These are phyloP conservation scores for Dolichallabes microphthalmus DNA, from an alignment of 2,113 vertebrate species.

Conservation along the genomic window DNA sequence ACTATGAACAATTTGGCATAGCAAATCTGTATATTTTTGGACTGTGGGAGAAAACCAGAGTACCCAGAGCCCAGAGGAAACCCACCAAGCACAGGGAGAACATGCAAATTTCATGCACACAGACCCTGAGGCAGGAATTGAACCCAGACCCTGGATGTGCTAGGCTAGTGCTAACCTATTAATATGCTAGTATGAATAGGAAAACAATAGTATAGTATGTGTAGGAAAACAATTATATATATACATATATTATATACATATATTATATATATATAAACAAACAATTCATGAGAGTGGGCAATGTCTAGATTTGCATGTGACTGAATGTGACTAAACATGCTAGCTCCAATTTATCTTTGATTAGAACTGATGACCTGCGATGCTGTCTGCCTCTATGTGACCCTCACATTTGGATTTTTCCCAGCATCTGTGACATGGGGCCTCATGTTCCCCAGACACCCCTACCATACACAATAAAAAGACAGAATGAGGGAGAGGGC, in stretches of 20 bases:
- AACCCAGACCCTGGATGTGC: no score
- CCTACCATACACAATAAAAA: conserved; percentile 59
- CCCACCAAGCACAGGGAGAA: no score
- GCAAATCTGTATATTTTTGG: no score
- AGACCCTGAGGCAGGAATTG: no score
- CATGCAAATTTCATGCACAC: no score
- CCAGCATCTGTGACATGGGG: conserved; percentile 75
- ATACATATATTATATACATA: no score
- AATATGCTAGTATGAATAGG: neutral
- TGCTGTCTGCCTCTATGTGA: conserved; percentile 64
- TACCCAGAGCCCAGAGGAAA: no score
- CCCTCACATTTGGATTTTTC: conserved; percentile 75
- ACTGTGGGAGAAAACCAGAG: no score
- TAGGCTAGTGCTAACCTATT: neutral
- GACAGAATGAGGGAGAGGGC: conserved; percentile 18
- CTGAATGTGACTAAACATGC: conserved; percentile 33
- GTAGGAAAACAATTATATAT: neutral
- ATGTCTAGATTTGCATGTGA: neutral
- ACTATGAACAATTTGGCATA: no score
- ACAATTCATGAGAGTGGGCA: neutral
- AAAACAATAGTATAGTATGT: no score
- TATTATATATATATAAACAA: no score
- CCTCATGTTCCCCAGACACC: conserved; percentile 68
- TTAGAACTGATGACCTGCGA: conserved; percentile 67
- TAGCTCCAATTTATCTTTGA: conserved; percentile 64